Percentiles rank a stretch among this genome's conserved stretches.
Conservation (phyloP, 2,113 vertebrate genomes). For the Oreocharis arfaki region DNA sequence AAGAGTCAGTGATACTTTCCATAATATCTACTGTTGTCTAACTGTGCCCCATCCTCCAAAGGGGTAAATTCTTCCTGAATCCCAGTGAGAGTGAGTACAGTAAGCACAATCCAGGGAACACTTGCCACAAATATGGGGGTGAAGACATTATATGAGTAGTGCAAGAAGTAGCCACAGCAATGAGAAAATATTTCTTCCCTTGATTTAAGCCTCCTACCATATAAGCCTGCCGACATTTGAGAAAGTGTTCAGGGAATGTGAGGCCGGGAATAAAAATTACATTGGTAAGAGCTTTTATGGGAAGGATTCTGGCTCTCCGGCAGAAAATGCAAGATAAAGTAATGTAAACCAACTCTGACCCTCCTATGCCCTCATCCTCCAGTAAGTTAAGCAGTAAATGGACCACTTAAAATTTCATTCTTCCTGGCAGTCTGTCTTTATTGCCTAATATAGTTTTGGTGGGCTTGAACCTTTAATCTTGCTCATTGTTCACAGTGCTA, state of each 20-base stretch:
- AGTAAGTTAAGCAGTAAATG: neutral
- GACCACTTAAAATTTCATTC: neutral
- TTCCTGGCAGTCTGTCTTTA: neutral
- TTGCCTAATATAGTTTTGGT: neutral
- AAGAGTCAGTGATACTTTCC: neutral
- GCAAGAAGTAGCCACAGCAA: neutral
- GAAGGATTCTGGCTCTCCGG: neutral
- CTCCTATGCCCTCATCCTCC: neutral
- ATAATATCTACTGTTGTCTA: neutral
- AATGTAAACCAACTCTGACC: neutral
- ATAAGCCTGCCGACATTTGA: constrained; percentile 10
- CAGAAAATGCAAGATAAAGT: constrained; percentile 20
- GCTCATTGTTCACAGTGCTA: neutral
- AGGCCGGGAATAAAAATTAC: constrained; percentile 1
- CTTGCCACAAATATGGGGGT: neutral
- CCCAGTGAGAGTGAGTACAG: neutral
- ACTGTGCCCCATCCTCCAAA: neutral
- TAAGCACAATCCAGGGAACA: neutral
- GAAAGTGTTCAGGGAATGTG: neutral
- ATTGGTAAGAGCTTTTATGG: neutral
- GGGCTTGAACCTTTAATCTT: neutral
- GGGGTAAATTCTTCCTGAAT: neutral
- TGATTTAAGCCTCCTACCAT: neutral
- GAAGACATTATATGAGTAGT: neutral
- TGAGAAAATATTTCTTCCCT: neutral